phyloP scores from a whole-genome alignment of 1,140 invertebrate genomes.

The Adoxophyes honmai region DNA sequence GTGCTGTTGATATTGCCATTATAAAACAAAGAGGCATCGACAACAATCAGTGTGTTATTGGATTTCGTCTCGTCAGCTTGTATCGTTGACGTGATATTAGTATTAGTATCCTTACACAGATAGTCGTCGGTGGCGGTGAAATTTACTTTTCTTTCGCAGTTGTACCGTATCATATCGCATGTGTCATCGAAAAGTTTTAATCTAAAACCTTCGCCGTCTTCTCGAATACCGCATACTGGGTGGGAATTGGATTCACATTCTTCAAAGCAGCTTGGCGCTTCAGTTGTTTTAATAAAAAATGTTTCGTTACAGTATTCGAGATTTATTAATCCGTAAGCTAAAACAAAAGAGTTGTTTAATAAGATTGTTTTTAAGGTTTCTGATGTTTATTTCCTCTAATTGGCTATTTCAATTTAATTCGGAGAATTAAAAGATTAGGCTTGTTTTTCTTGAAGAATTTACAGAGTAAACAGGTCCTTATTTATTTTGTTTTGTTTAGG shows the following conservation, averaged over 20 bases:
- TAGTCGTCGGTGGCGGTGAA: conserved; percentile 41
- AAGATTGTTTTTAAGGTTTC: neutral
- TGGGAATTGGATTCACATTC: conserved; percentile 20
- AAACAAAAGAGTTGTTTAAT: conserved; percentile 15
- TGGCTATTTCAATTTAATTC: too few relatives aligned
- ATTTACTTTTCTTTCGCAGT: conserved; percentile 34
- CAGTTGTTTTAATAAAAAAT: neutral
- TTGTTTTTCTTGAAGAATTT: too few relatives aligned
- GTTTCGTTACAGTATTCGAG: conserved; percentile 41
- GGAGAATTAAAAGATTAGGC: too few relatives aligned
- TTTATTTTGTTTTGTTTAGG: too few relatives aligned
- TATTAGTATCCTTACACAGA: conserved; percentile 47
- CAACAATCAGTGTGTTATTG: conserved; percentile 39
- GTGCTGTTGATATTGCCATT: conserved; percentile 45
- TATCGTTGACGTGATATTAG: neutral
- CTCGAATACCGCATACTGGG: conserved; percentile 42
- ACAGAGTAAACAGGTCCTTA: too few relatives aligned
- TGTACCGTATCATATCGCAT: conserved; percentile 38
- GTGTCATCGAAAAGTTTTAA: conserved; percentile 42
- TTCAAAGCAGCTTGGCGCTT: neutral
- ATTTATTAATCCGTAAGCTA: conserved; percentile 54
- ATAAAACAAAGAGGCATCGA: conserved; percentile 36
- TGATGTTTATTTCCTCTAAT: too few relatives aligned
- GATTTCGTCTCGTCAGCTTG: neutral
- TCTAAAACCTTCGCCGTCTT: conserved; percentile 27